Percentiles rank a stretch among this genome's conserved stretches.
phyloP scores from a whole-genome alignment of 2,888 invertebrate species.

The Drosophila phalerata region DNA sequence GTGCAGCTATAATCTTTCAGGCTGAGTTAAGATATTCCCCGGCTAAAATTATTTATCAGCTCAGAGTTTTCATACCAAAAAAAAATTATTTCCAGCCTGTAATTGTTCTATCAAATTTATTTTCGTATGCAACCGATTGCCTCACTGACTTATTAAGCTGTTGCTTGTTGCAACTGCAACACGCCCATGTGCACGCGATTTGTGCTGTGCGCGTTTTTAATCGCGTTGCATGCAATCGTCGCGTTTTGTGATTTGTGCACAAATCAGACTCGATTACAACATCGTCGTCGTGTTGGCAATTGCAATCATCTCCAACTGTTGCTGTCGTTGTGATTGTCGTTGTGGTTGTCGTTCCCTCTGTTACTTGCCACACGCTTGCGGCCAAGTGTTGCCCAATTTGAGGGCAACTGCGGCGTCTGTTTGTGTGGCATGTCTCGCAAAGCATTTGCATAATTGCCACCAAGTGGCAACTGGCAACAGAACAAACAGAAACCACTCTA shows the following conservation, averaged over 20 bases:
- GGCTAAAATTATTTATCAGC: neutral
- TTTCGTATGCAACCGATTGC: slow-evolving; percentile 23
- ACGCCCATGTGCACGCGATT: slow-evolving; percentile 49
- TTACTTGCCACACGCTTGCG: slow-evolving; percentile 33
- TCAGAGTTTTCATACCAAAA: neutral
- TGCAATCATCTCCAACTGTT: slow-evolving; percentile 31
- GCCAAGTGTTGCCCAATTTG: slow-evolving; percentile 49
- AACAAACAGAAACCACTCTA: slow-evolving; percentile 20
- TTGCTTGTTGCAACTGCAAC: slow-evolving; percentile 29
- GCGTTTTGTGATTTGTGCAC: slow-evolving; percentile 36
- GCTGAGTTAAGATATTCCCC: neutral
- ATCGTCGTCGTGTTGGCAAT: slow-evolving; percentile 38
- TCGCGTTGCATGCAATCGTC: slow-evolving; percentile 54
- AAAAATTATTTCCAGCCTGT: neutral
- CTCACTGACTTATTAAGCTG: slow-evolving; percentile 27
- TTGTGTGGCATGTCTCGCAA: slow-evolving; percentile 26
- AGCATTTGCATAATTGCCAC: slow-evolving; percentile 55
- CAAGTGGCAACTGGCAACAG: slow-evolving; percentile 29
- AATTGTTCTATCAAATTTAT: neutral
- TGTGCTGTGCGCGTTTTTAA: slow-evolving; percentile 47
- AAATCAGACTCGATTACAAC: slow-evolving; percentile 53
- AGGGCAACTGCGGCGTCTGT: slow-evolving; percentile 30
- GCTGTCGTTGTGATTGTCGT: slow-evolving; percentile 10
- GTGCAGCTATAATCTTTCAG: slow-evolving; percentile 1
- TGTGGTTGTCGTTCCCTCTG: slow-evolving; percentile 5